These are phyloP conservation scores for Amphipoea lucens DNA, from an alignment of 2,888 invertebrate species.

Conservation along the genomic window DNA sequence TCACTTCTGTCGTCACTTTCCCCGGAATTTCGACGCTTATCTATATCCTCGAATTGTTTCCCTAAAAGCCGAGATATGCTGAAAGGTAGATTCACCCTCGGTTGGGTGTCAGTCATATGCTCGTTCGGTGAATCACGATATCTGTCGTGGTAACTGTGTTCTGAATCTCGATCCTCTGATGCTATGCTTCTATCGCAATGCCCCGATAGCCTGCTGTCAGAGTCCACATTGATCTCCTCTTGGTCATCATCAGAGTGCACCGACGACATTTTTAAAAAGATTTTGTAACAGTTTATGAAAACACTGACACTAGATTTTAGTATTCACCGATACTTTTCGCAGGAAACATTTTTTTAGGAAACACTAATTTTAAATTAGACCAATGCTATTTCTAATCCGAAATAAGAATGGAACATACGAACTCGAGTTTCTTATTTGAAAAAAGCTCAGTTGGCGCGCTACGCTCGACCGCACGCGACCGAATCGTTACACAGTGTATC, in stretches of 20 bases:
- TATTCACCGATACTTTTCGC: constrained; percentile 61
- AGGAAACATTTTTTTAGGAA: constrained; percentile 67
- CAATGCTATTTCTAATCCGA: constrained; percentile 56
- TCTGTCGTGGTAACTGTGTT: constrained; percentile 88
- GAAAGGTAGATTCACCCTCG: constrained; percentile 92
- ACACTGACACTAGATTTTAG: constrained; percentile 78
- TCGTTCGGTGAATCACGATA: constrained; percentile 87
- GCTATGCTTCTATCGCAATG: constrained; percentile 88
- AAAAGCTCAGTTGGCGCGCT: constrained; percentile 77
- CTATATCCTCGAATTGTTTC: constrained; percentile 93
- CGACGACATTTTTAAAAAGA: constrained; percentile 84
- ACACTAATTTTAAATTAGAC: constrained; percentile 60
- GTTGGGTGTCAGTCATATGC: constrained; percentile 89
- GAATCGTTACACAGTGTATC: constrained; percentile 85
- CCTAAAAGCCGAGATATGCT: constrained; percentile 95
- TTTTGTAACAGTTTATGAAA: constrained; percentile 60
- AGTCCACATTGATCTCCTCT: constrained; percentile 92
- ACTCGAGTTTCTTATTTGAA: constrained; percentile 74
- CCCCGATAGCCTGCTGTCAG: constrained; percentile 91
- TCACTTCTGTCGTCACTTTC: constrained; percentile 89
- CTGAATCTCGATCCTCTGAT: constrained; percentile 90
- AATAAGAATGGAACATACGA: constrained; percentile 68
- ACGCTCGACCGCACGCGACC: constrained; percentile 85
- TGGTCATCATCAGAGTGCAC: constrained; percentile 91
- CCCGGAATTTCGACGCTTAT: constrained; percentile 87